Base-by-base conservation (phyloP, 2,113 vertebrate genomes). In the Gopherus flavomarginatus region DNA sequence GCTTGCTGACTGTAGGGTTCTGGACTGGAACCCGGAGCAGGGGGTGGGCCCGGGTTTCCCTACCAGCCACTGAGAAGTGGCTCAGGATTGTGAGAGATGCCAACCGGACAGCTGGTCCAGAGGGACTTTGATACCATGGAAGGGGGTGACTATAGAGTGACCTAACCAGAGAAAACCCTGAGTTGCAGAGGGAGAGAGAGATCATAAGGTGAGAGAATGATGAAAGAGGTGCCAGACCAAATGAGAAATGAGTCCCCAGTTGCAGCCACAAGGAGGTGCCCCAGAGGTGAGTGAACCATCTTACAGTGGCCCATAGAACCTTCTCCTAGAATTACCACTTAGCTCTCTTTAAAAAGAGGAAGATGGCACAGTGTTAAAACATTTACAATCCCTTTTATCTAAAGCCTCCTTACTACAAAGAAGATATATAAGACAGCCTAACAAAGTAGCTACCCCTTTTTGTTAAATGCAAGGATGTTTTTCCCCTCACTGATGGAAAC, bases 361-460 rank as follows among this genome's bases (percentile, higher is more conserved):
- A 65, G 78, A 29, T 9, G 62, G 78, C 69, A 54, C 29, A 88
- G 22, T 31, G 16, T 38, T 50, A 79, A 59, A 87, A 59, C 22
- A 80, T 7, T 47, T 11, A 84, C 35, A 80, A 77, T 5, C 5
- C 5, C 80, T 95, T 89, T 88, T 81, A 86, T 78, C 88, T 81
- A 56, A 57, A 95, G 27, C 57, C 16, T 38, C 10, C 6, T 89
- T 83, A n/a, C 22, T 56, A 35, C 16, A 89, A 89, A 22, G 19
- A 88, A 87, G 72, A 80, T 75, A 87, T 94, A 86, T 81, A 90
- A 93, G 84, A 47, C 56, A 88, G 65, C 65, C 90, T 83, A 95
- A 93, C 85, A 88, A 96, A 82, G 59, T 72, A 83, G 78, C 81
- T 83, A 88, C 29, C 6, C 29, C 29, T 21, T 93, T 93, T 96